phyloP scores from a whole-genome alignment of 2,888 invertebrate genomes.

The Diarsia rubi region DNA sequence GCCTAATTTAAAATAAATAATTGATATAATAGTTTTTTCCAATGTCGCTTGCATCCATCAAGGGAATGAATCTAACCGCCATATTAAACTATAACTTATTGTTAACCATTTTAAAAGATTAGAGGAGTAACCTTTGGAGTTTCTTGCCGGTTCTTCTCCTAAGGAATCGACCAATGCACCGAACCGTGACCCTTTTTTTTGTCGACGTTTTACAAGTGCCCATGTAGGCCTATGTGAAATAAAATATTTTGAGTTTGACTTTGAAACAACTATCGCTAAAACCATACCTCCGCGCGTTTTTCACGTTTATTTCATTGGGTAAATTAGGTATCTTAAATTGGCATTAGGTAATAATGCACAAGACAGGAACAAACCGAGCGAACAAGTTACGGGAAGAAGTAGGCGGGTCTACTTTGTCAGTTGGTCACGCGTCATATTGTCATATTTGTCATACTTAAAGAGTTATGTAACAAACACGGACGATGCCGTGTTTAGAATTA shows the following conservation, averaged over 20 bases:
- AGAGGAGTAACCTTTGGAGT: too few relatives aligned
- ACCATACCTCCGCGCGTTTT: background rate
- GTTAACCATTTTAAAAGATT: too few relatives aligned
- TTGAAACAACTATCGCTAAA: background rate
- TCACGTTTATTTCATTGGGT: background rate
- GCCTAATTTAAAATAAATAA: background rate
- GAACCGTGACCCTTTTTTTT: too few relatives aligned
- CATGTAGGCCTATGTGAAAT: too few relatives aligned
- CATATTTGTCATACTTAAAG: slow-evolving; percentile 52
- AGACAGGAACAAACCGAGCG: slow-evolving; percentile 19
- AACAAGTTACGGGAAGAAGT: slow-evolving; percentile 54
- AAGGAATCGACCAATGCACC: too few relatives aligned
- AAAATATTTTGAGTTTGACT: too few relatives aligned
- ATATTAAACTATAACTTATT: too few relatives aligned
- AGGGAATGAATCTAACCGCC: background rate
- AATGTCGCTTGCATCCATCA: background rate
- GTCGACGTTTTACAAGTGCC: too few relatives aligned
- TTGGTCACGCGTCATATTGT: slow-evolving; percentile 36
- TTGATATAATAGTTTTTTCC: background rate
- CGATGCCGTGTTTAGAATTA: slow-evolving; percentile 47
- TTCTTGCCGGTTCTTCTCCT: too few relatives aligned
- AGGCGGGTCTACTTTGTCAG: slow-evolving; percentile 53
- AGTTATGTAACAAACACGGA: slow-evolving; percentile 31
- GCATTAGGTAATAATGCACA: slow-evolving; percentile 40
- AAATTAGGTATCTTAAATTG: slow-evolving; percentile 14